phyloP scores from a whole-genome alignment of 1,140 invertebrate species.

The Sesamia nonagrioides region DNA sequence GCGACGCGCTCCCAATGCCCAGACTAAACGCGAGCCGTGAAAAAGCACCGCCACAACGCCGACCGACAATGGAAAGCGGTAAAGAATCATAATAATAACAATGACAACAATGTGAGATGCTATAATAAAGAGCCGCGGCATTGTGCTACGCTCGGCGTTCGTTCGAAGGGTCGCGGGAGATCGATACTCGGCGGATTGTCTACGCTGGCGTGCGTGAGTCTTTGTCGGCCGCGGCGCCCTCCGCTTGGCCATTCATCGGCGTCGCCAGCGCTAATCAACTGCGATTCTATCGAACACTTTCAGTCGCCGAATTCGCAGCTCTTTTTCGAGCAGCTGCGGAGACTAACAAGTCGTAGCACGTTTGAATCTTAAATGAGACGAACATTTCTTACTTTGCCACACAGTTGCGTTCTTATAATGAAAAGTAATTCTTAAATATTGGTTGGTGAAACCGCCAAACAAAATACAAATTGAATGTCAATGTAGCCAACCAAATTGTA shows the following conservation, averaged over 20 bases:
- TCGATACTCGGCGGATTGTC: slow-evolving; percentile 85
- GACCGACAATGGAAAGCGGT: slow-evolving; percentile 87
- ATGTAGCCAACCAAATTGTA: background rate
- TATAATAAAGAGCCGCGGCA: slow-evolving; percentile 87
- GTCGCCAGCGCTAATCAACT: slow-evolving; percentile 75
- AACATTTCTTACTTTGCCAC: slow-evolving; percentile 13
- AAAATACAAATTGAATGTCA: background rate
- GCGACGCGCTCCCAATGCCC: slow-evolving; percentile 84
- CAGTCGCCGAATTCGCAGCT: slow-evolving; percentile 18
- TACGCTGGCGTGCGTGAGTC: slow-evolving; percentile 79
- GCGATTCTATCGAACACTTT: slow-evolving; percentile 64
- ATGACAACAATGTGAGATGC: slow-evolving; percentile 88
- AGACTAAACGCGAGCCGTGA: slow-evolving; percentile 86
- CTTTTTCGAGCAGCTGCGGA: slow-evolving; percentile 25
- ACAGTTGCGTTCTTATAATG: background rate
- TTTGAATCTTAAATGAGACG: slow-evolving; percentile 43
- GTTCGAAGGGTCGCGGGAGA: slow-evolving; percentile 84
- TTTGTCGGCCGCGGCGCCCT: slow-evolving; percentile 75
- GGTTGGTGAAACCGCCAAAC: background rate
- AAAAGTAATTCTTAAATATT: slow-evolving; percentile 19
- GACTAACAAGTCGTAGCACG: slow-evolving; percentile 43
- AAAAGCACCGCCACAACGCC: slow-evolving; percentile 86
- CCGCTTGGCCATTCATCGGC: slow-evolving; percentile 68
- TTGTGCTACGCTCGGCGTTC: slow-evolving; percentile 82
- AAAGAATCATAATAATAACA: slow-evolving; percentile 88